phyloP scores from a whole-genome alignment of 2,113 vertebrate species.

The Malaclemys terrapin region DNA sequence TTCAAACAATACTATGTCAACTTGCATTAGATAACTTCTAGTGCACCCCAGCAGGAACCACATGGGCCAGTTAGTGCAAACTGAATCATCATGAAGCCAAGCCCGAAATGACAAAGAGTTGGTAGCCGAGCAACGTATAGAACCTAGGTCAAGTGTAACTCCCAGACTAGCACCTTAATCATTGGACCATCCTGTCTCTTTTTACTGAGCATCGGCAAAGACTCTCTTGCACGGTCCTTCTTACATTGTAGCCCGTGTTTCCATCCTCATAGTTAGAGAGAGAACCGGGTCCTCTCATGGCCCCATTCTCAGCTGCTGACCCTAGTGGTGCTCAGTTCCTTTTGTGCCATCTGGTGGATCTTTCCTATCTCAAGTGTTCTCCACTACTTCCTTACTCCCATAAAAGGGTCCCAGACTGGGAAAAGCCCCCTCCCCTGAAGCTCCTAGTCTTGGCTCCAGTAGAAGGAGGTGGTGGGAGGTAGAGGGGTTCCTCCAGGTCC shows the following conservation, averaged over 20 bases:
- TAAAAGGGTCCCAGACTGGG: background rate
- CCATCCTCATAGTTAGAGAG: background rate
- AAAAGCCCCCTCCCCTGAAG: background rate
- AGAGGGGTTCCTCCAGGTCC: rapidly evolving
- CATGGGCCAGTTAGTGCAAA: too few species aligned
- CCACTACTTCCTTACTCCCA: background rate
- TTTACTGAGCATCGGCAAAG: background rate
- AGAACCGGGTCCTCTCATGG: background rate
- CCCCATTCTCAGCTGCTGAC: background rate
- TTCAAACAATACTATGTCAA: background rate
- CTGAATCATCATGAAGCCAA: too few species aligned
- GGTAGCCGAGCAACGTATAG: too few species aligned
- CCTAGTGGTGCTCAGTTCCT: rapidly evolving
- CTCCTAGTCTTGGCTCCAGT: background rate
- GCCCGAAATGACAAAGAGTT: too few species aligned
- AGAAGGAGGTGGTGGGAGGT: background rate
- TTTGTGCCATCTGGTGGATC: too few species aligned
- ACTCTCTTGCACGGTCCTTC: background rate
- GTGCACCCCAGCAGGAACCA: too few species aligned
- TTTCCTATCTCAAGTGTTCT: background rate
- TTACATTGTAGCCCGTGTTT: background rate
- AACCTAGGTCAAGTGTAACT: too few species aligned
- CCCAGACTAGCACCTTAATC: too few species aligned
- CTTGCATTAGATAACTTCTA: too few species aligned
- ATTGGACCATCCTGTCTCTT: background rate